Conservation (phyloP, 2,113 vertebrate genomes). For the Bungarus multicinctus region DNA sequence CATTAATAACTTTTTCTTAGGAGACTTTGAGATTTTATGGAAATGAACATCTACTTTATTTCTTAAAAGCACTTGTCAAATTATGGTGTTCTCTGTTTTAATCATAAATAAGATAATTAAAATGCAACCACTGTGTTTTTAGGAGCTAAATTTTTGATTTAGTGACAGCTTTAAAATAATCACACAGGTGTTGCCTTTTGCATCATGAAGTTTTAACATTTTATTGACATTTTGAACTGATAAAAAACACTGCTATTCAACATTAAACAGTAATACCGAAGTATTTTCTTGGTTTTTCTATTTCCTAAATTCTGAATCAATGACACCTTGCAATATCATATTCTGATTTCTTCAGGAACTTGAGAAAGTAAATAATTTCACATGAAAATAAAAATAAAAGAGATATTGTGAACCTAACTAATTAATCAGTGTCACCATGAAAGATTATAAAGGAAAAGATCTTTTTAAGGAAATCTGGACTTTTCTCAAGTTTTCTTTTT, state of each 20-base stretch:
- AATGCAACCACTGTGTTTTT: background rate
- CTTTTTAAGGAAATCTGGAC: background rate
- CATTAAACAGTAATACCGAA: background rate
- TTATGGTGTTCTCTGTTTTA: background rate
- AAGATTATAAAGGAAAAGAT: background rate
- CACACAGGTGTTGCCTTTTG: slow-evolving; percentile 3
- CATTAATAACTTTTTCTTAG: background rate
- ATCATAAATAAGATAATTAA: background rate
- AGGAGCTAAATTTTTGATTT: slow-evolving; percentile 36
- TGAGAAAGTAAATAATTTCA: background rate
- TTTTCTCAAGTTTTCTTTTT: background rate
- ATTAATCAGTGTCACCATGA: background rate
- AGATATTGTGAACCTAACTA: background rate
- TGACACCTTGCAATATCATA: background rate
- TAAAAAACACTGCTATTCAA: background rate
- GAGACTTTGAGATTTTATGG: background rate
- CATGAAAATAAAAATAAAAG: background rate
- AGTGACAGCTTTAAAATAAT: background rate
- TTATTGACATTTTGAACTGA: slow-evolving; percentile 1
- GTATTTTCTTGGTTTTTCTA: slow-evolving; percentile 1
- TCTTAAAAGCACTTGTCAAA: background rate
- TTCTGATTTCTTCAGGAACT: background rate
- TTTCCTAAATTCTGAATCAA: background rate
- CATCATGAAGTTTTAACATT: slow-evolving; percentile 11
- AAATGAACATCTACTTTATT: background rate